Percentiles rank a stretch among this genome's conserved stretches.
Conservation (phyloP, 2,797 vertebrate genomes). For the Simalia tracyae region DNA sequence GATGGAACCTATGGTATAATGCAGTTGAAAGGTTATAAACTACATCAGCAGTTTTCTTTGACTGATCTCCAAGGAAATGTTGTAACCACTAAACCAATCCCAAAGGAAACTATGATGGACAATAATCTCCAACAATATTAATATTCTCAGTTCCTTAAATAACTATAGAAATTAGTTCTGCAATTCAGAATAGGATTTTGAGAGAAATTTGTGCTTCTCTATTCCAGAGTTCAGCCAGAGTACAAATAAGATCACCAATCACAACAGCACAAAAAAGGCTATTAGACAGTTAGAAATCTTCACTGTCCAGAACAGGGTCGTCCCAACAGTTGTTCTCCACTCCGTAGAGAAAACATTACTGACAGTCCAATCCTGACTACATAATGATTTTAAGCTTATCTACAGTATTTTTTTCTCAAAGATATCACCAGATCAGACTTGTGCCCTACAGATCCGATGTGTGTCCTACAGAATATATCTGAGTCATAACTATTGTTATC, state of each 20-base stretch:
- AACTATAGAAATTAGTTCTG: neutral
- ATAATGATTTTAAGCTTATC: neutral
- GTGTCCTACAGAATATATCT: neutral
- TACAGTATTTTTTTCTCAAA: neutral
- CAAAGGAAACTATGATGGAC: neutral
- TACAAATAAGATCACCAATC: neutral
- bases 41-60: neutral
- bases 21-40: neutral
- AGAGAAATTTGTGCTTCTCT: neutral
- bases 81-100: neutral
- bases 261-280: too few relatives aligned
- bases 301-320: neutral
- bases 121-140: neutral
- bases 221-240: neutral
- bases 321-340: neutral
- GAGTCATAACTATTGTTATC: neutral
- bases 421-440: neutral
- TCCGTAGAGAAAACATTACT: neutral
- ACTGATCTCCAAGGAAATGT: neutral
- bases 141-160: neutral
- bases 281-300: neutral
- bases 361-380: neutral
- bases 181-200: neutral
- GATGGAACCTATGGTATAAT: neutral
- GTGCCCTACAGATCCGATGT: neutral